phyloP scores from a whole-genome alignment of 2,113 vertebrate genomes.

The Vombatus ursinus region DNA sequence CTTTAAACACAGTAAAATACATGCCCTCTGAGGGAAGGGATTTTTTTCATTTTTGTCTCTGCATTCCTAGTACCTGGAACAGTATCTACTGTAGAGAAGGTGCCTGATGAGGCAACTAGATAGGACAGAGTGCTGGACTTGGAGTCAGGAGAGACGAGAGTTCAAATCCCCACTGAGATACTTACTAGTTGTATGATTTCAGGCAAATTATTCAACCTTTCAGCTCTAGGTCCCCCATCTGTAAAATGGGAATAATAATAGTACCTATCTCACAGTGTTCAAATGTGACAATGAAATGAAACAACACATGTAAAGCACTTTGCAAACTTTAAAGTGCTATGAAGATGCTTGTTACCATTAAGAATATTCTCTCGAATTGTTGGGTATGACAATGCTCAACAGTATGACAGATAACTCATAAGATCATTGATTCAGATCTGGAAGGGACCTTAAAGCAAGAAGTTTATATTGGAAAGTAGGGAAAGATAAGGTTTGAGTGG shows the following conservation, averaged over 20 bases:
- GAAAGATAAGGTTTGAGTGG: neutral
- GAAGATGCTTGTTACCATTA: neutral
- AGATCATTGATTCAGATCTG: neutral
- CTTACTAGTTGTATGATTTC: neutral
- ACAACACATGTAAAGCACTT: neutral
- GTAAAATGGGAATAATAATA: neutral
- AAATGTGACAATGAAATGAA: neutral
- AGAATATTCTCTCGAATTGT: neutral
- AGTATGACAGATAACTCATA: neutral
- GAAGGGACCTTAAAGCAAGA: neutral
- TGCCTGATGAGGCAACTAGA: neutral
- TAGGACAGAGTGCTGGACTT: neutral
- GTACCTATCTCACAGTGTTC: neutral
- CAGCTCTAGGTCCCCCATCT: neutral
- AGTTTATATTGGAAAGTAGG: neutral
- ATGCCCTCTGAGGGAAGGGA: no score
- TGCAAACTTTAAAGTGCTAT: neutral
- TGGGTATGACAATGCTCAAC: neutral
- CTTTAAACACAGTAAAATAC: neutral
- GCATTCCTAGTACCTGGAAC: no score
- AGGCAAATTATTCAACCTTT: neutral
- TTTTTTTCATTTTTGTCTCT: no score
- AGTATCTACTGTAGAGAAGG: neutral
- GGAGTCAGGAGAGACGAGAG: no score
- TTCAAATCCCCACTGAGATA: no score